Evolutionary conservation across 2,797 vertebrate genomes (phyloP), one percentile per base, ranked within the genome.

Genomic region (Hipposideros larvatus): DNA sequence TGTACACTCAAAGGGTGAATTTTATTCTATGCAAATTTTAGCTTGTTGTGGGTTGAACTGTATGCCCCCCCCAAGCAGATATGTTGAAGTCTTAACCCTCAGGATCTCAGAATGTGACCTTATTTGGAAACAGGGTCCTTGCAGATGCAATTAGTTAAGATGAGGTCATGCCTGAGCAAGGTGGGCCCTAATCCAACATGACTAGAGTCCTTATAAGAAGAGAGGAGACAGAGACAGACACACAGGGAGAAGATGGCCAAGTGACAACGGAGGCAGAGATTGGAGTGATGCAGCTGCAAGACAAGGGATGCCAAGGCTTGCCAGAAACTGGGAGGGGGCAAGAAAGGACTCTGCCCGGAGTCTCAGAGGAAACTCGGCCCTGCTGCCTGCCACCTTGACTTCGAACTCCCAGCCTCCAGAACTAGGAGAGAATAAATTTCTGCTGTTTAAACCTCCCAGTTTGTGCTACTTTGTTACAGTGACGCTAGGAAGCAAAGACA

Each of bases 91-190:
- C 66, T 61, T 74, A 66, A 55, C 24, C 4, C 24, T 21, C 48
- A 9, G 70, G 1, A 26, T 53, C 74, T 65, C 68, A 26, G 74
- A 53, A 84, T 2, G 57, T 3, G 66, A 37, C 24, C 51, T 68
- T 66, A 79, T 55, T 85, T 80, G 85, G 95, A 89, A 79, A 61
- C 0, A 66, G 53, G 66, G 68, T 63, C 55, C 5, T 48, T 26
- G 31, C 66, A 37, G 46, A 55, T 11, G 28, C 22, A 13, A 31
- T 5, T 11, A 51, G 37, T 22, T 68, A 46, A 75, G 59, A 55
- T 4, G 80, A 92, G 65, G 57, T 84, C 84, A 65, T 3, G 6
- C 0, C 75, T 57, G 53, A 37, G 37, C 28, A 57, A 46, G 46
- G 19, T 24, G 43, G 41, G 65, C 51, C 66, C 24, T 19, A 9